Evolutionary conservation across 53 echinoderm and acorn worm species (phyloP).

Genomic region (Echinarachnius parma): DNA sequence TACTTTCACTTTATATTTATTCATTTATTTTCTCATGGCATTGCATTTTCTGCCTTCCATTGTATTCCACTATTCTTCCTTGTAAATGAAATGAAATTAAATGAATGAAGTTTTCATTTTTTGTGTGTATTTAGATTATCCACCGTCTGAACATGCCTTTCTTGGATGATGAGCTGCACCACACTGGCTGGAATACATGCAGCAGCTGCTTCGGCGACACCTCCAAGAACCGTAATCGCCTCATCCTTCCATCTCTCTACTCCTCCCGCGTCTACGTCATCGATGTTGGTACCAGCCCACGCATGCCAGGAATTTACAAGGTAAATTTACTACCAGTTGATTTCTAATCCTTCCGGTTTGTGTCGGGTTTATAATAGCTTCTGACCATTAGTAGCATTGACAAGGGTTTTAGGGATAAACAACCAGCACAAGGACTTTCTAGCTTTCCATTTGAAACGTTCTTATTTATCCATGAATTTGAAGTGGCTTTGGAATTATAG

Average conservation of each 20-base stretch:
- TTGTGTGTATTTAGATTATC: slow-evolving; percentile 72
- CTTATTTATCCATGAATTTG: no score
- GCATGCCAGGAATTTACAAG: slow-evolving; percentile 58
- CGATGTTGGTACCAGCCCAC: slow-evolving; percentile 67
- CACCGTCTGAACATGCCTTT: slow-evolving; percentile 86
- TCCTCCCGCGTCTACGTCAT: slow-evolving; percentile 88
- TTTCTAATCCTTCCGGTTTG: neutral
- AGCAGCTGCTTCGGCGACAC: slow-evolving; percentile 92
- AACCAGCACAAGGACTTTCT: no score
- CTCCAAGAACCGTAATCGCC: slow-evolving; percentile 62
- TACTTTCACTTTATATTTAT: no score
- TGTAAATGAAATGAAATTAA: no score
- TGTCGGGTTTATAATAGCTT: neutral
- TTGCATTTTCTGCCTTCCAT: no score
- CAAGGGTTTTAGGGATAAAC: no score
- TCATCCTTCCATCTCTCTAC: slow-evolving; percentile 85
- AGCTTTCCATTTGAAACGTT: no score
- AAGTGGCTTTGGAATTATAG: no score
- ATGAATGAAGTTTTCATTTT: neutral
- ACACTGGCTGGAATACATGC: slow-evolving; percentile 97
- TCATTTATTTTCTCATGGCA: no score
- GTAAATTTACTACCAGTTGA: neutral
- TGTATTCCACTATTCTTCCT: no score
- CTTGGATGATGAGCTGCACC: slow-evolving; percentile 79
- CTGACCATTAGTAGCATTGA: no score